Evolutionary conservation across 2,113 vertebrate species (phyloP), one percentile per base, ranked within the genome.

Genomic region (Danio rerio): DNA sequence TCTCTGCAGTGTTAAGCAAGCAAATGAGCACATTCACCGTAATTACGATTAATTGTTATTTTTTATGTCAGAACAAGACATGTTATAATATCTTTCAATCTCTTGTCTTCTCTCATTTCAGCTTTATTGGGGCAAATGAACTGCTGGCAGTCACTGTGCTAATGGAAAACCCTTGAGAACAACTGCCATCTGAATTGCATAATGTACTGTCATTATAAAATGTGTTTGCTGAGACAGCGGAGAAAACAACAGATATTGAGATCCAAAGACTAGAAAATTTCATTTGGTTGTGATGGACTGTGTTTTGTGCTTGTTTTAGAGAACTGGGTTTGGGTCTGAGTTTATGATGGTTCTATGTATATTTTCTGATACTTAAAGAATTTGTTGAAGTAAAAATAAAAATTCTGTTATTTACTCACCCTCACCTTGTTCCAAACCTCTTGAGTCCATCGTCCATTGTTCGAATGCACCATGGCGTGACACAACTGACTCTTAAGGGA

Each of bases 1-100:
- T 85, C 50, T 82, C 40, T 43, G 76, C 78, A 59, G 63, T 85
- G 84, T 89, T 90, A 83, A 87, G 85, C 62, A 79, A 10, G 43
- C 77, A 89, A 90, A 84, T 86, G 68, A 90, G 72, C 72, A 80
- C 13, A 84, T 85, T 86, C 49, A 53, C 56, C 73, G 75, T 80
- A 86, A 80, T 88, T 85, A 85, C 18, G 50, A 69, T 68, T 76
- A 79, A 87, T 87, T 49, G 56, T 83, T 66, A 83, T 72, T 82
- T 49, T 81, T 68, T 86, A 82, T 81, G 84, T 85, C 79, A 86
- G 75, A 71, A 68, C 47, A 71, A 59, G 75, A 81, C 84, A 62
- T 80, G 89, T 89, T 68, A 90, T 84, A 69, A 72, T 86, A 86
- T 84, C 61, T 20, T 43, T 76, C 18, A 83, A 53, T 20, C 15